Evolutionary conservation across 2,113 vertebrate genomes (phyloP).

Genomic region (Tupaia chinensis): DNA sequence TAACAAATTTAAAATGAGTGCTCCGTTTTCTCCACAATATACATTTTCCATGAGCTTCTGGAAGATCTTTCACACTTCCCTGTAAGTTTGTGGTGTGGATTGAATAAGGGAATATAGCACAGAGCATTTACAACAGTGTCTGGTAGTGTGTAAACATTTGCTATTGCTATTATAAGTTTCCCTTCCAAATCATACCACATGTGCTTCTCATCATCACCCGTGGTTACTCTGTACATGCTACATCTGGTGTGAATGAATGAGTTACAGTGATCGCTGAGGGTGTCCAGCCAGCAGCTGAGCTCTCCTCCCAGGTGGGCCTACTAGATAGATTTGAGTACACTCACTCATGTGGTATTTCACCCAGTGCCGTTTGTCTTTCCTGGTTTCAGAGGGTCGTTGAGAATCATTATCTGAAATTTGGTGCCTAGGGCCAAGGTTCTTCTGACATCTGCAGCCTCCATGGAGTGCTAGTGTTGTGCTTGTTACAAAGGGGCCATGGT

Average conservation of each 20-base stretch:
- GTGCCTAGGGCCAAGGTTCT: background rate
- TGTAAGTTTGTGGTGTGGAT: background rate
- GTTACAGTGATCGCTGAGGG: background rate
- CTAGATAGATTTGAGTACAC: background rate
- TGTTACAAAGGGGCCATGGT: background rate
- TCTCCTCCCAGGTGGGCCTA: background rate
- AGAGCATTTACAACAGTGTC: background rate
- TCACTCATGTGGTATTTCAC: background rate
- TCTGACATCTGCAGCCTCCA: rapidly evolving
- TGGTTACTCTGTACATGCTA: background rate
- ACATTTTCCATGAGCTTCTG: too few species aligned
- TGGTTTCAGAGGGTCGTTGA: background rate
- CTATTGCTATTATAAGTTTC: background rate
- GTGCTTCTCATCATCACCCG: background rate
- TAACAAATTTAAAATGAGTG: too few species aligned
- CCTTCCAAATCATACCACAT: background rate
- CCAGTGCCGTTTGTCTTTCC: background rate
- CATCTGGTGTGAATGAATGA: background rate
- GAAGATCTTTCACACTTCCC: background rate
- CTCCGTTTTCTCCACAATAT: too few species aligned
- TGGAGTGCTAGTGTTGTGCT: background rate
- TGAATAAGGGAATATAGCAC: background rate
- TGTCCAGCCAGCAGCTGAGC: background rate
- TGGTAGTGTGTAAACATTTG: background rate
- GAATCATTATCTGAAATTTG: background rate